phyloP scores from a whole-genome alignment of 2,113 vertebrate species.

The Fregetta grallaria region DNA sequence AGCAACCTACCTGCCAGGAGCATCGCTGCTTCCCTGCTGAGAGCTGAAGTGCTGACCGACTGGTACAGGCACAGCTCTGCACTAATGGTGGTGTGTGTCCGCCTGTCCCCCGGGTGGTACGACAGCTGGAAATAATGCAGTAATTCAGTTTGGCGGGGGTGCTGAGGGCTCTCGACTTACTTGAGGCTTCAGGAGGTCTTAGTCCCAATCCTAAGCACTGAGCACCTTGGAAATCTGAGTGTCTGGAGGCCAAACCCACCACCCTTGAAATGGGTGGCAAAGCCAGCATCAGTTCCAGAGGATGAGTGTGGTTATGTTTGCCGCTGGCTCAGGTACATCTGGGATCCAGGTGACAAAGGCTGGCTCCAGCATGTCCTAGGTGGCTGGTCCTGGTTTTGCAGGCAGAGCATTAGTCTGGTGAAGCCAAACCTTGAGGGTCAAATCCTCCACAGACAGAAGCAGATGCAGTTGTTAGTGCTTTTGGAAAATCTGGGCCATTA shows the following conservation, averaged over 20 bases:
- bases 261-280: background rate
- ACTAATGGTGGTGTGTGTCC: background rate
- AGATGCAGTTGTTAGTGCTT: constrained; percentile 34
- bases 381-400: background rate
- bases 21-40: background rate
- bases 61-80: background rate
- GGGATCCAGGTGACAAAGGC: background rate
- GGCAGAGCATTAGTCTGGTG: background rate
- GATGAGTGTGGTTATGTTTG: background rate
- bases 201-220: background rate
- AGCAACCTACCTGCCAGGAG: background rate
- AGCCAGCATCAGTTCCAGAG: background rate
- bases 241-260: background rate
- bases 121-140: background rate
- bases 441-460: background rate
- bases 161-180: background rate
- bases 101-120: fast-evolving
- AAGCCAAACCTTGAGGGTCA: constrained; percentile 5
- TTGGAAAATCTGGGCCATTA: background rate
- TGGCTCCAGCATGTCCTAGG: background rate
- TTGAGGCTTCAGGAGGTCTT: background rate
- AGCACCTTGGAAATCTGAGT: background rate
- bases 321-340: background rate
- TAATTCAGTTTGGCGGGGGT: background rate
- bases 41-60: background rate